These are phyloP conservation scores for Trinorchestia longiramus DNA, from an alignment of 1,140 invertebrate species.

Conservation along the genomic window DNA sequence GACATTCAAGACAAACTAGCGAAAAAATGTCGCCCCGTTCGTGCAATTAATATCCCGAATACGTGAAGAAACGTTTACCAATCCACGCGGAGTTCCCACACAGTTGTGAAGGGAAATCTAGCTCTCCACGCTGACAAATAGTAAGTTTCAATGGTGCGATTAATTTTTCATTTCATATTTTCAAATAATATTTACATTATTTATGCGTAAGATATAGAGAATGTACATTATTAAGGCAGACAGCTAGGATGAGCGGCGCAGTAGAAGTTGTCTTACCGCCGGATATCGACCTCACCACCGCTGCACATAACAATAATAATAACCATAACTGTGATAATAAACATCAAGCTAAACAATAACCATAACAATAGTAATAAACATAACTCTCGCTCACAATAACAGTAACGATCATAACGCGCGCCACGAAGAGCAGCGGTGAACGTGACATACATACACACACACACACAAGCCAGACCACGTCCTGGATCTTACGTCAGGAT, in stretches of 20 bases:
- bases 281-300: conserved; percentile 1
- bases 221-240: not conserved
- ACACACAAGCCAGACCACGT: not conserved
- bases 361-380: conserved; percentile 50
- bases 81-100: not conserved
- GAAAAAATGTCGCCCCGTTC: not conserved
- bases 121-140: too few species aligned
- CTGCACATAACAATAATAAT: conserved; percentile 39
- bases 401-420: conserved; percentile 30
- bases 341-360: conserved; percentile 47
- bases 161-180: too few species aligned
- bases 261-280: conserved; percentile 16
- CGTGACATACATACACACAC: not conserved
- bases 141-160: too few species aligned
- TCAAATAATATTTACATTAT: too few species aligned
- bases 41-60: not conserved
- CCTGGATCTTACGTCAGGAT: not conserved
- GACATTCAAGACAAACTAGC: not conserved
- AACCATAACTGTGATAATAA: conserved; percentile 51
- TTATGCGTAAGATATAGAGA: too few species aligned
- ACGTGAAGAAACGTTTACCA: not conserved
- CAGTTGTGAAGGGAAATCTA: too few species aligned
- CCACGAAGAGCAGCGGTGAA: not conserved
- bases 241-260: not conserved
- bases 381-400: conserved; percentile 28